Percentiles rank a stretch among this genome's conserved stretches.
Conservation (phyloP, 2,888 invertebrate species). For the Agonopterix heracliana region DNA sequence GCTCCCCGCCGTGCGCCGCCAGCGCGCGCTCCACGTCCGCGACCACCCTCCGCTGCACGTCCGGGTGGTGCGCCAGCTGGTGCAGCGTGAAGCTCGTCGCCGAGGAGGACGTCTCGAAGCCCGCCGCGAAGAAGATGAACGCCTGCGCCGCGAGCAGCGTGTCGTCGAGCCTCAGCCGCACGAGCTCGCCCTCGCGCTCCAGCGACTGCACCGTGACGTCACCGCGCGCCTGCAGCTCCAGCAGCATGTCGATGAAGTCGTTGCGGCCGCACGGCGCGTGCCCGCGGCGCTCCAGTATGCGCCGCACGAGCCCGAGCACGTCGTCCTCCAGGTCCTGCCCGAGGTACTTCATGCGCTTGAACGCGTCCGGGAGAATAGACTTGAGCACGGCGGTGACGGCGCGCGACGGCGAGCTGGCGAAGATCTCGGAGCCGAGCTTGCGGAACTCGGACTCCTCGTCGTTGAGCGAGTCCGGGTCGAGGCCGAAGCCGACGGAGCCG, state of each 20-base stretch:
- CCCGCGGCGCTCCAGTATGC: conserved; percentile 23
- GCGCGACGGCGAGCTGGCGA: not conserved
- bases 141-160: conserved; percentile 9
- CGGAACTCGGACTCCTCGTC: conserved; percentile 30
- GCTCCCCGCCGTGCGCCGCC: conserved; percentile 20
- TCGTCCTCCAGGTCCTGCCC: conserved; percentile 19
- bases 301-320: conserved; percentile 16
- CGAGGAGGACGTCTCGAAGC: conserved; percentile 37
- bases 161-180: conserved; percentile 26
- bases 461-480: conserved; percentile 29
- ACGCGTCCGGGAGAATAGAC: conserved; percentile 10
- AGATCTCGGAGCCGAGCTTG: conserved; percentile 20
- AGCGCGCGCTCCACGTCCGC: conserved; percentile 37
- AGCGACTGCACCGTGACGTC: conserved; percentile 28
- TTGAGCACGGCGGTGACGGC: not conserved
- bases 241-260: conserved; percentile 31
- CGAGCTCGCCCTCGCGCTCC: conserved; percentile 18
- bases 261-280: conserved; percentile 25
- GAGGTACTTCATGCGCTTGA: conserved; percentile 19
- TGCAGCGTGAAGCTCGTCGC: conserved; percentile 39
- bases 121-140: conserved; percentile 21
- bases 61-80: conserved; percentile 37
- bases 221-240: conserved; percentile 27
- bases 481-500: conserved; percentile 34
- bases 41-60: conserved; percentile 33